Percentiles rank a stretch among this genome's conserved stretches.
Evolutionary conservation across 1,140 invertebrate genomes (phyloP).

Genomic region (Micrasema longulum): DNA sequence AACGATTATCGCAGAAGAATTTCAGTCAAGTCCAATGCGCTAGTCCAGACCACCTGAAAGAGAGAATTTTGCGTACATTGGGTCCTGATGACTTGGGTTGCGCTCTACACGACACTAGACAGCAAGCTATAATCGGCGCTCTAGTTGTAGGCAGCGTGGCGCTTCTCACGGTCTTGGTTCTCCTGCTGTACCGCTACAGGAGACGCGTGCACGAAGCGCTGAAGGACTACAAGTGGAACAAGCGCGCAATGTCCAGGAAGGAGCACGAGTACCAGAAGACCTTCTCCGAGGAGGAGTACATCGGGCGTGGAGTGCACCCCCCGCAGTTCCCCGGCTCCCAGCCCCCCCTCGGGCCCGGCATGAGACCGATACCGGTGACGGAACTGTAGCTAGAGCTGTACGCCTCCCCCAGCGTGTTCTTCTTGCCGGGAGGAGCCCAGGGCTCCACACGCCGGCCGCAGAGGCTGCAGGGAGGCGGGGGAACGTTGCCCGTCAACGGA

Average conservation of each 20-base stretch:
- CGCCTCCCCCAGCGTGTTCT: conserved; percentile 80
- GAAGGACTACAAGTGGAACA: conserved; percentile 87
- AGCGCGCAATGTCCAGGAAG: conserved; percentile 79
- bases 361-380: conserved; percentile 86
- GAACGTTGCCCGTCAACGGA: conserved; percentile 77
- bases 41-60: conserved; percentile 76
- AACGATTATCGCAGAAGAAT: conserved; percentile 79
- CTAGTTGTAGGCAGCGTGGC: conserved; percentile 77
- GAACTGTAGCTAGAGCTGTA: conserved; percentile 94
- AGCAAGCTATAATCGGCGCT: conserved; percentile 83
- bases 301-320: conserved; percentile 72
- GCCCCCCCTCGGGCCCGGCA: conserved; percentile 69
- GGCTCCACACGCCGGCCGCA: conserved; percentile 68
- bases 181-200: conserved; percentile 83
- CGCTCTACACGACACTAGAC: conserved; percentile 77
- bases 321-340: conserved; percentile 71
- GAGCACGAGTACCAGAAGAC: conserved; percentile 91
- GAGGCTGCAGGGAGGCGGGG: conserved; percentile 69
- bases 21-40: conserved; percentile 81
- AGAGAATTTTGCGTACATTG: conserved; percentile 76
- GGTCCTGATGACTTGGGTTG: conserved; percentile 84
- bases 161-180: conserved; percentile 73
- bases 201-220: conserved; percentile 81
- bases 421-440: conserved; percentile 69
- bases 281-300: conserved; percentile 86